Base-by-base conservation (phyloP, 2,888 invertebrate species). In the Trichogramma evanescens region DNA sequence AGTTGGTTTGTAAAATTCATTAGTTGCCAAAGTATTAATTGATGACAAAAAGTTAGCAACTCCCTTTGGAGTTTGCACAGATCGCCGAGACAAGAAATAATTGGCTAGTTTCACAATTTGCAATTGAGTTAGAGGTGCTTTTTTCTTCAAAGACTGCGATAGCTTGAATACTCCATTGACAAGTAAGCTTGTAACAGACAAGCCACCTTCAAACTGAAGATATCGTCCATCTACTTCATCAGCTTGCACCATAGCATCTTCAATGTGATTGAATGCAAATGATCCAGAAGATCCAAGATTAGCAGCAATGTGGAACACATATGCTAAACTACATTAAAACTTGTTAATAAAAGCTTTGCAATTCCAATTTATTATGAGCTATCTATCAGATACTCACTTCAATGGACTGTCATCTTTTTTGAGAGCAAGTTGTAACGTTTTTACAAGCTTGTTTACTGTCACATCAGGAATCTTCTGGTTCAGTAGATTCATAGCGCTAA, bases 221-320 rank as follows among this genome's bases (percentile, higher is more conserved):
- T 89, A 87, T 71, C 86, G 86, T 8, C 91, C 89, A 79, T 96
- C 93, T 4, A 93, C 89, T 82, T 97, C 96, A 79, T 98, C 97
- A 2, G 96, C 96, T 72, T 96, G 95, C 4, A 92, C 88, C 62
- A 97, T 82, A n/a, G 92, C 89, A 75, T 95, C 94, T 78, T 95
- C 95, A 39, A 95, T 88, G 57, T 91, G 86, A 62, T 90, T 86
- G 50, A 85, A 83, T 50, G 84, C 82, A 72, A 86, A 86, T 52
- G 81, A 82, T 10, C 88, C 87, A 60, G 86, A 86, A 75, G 82
- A 79, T 1, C 85, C 85, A 67, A 95, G 80, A 66, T 88, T 84
- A 50, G 90, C 82, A n/a, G 93, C 92, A 55, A 91, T 83, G 61
- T 88, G 87, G 69, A 96, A 90, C 43, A 89, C 87, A 73, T 92